Percentiles rank a stretch among this genome's conserved stretches.
phyloP scores from a whole-genome alignment of 53 echinoderm and acorn worm genomes.

The Holothuria scabra region DNA sequence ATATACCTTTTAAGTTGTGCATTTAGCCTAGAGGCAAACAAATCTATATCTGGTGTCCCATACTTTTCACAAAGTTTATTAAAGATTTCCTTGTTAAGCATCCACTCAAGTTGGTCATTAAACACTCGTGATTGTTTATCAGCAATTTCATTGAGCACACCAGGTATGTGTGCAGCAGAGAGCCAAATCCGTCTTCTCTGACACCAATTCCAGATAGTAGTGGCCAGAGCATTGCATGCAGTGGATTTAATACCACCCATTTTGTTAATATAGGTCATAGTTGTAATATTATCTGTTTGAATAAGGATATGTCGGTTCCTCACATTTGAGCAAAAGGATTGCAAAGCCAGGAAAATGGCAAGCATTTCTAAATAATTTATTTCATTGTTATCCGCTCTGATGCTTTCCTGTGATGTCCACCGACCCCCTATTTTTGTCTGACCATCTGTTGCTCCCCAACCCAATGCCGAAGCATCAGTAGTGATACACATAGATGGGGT shows the following conservation, averaged over 20 bases:
- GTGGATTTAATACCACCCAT: conserved; percentile 59
- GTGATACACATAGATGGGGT: not conserved
- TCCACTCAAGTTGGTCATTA: conserved; percentile 64
- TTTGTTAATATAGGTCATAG: conserved; percentile 68
- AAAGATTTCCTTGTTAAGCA: conserved; percentile 50
- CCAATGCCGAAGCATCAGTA: conserved; percentile 9
- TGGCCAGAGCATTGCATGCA: conserved; percentile 35
- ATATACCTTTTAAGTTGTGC: conserved; percentile 56
- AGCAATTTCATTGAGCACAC: conserved; percentile 53
- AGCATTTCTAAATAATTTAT: conserved; percentile 70
- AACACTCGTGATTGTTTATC: conserved; percentile 57
- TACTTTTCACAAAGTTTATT: not conserved
- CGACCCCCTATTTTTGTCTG: conserved; percentile 3
- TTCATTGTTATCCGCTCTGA: conserved; percentile 20
- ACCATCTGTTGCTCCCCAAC: conserved; percentile 22
- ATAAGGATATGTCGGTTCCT: conserved; percentile 52
- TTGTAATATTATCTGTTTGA: conserved; percentile 63
- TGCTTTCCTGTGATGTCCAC: not conserved
- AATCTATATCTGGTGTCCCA: conserved; percentile 51
- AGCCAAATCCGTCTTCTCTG: conserved; percentile 52
- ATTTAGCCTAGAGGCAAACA: conserved; percentile 68
- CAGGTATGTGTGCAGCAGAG: conserved; percentile 65
- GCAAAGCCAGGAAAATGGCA: conserved; percentile 61
- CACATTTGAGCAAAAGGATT: conserved; percentile 50
- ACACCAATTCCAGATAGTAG: conserved; percentile 66